These are phyloP conservation scores for Stenolophus ochropezus DNA, from an alignment of 2,888 invertebrate genomes.

Conservation along the genomic window DNA sequence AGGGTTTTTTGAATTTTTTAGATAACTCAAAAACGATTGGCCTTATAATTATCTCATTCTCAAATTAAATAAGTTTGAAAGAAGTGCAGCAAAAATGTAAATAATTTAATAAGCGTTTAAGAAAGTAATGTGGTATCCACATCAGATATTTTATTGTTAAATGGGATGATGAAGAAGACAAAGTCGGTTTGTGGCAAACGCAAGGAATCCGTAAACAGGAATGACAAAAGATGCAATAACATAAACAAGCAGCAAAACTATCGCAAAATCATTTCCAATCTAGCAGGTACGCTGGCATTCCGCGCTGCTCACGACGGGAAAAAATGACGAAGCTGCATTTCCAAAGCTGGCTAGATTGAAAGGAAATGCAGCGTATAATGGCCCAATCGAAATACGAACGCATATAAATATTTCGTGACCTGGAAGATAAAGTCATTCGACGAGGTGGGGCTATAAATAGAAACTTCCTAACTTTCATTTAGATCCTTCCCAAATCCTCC, in stretches of 20 bases:
- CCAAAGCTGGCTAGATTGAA: constrained; percentile 47
- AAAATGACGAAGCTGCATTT: constrained; percentile 30
- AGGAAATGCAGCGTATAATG: constrained; percentile 56
- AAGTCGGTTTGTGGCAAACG: not conserved
- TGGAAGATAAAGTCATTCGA: constrained; percentile 53
- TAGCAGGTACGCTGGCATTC: constrained; percentile 9
- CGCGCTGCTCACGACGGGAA: constrained; percentile 22
- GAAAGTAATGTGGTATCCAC: too few species aligned
- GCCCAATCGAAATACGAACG: constrained; percentile 53
- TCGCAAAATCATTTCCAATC: constrained; percentile 32
- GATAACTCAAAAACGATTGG: too few species aligned
- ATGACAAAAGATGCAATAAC: constrained; percentile 30
- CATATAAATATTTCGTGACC: constrained; percentile 59
- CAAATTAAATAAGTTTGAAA: too few species aligned
- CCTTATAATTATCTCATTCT: too few species aligned
- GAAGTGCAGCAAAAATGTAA: too few species aligned
- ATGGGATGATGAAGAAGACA: not conserved
- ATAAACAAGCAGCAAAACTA: constrained; percentile 38
- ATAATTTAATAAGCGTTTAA: too few species aligned
- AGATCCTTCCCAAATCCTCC: not conserved
- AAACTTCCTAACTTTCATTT: not conserved
- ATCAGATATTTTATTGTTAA: too few species aligned
- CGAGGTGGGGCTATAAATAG: constrained; percentile 34
- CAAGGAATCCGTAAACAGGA: not conserved
- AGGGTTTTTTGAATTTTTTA: too few species aligned